Percentiles rank a stretch among this genome's conserved stretches.
phyloP scores from a whole-genome alignment of 2,113 vertebrate genomes.

The Sylvilagus bachmani region DNA sequence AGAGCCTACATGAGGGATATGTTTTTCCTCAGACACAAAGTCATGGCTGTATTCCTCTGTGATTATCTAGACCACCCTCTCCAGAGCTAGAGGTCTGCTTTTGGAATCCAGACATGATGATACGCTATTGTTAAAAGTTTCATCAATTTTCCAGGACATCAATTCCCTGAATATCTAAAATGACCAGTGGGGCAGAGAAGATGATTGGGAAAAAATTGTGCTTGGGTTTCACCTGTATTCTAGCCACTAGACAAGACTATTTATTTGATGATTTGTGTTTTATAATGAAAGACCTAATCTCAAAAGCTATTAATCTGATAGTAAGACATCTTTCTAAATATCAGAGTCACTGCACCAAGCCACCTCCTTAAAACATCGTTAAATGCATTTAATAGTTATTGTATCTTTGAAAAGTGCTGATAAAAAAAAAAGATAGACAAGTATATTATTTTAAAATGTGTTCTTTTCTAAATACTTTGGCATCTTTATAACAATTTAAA shows the following conservation, averaged over 20 bases:
- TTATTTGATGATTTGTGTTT: not conserved
- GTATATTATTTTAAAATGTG: not conserved
- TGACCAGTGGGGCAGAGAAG: not conserved
- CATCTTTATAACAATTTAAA: not conserved
- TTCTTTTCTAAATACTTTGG: constrained; percentile 2
- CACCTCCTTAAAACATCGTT: not conserved
- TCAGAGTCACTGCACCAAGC: not conserved
- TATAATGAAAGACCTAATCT: not conserved
- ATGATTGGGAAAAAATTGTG: not conserved
- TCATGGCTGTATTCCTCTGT: not conserved
- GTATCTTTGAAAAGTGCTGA: not conserved
- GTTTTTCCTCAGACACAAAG: not conserved
- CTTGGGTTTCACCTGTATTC: not conserved
- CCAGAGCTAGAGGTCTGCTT: not conserved
- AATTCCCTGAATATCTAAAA: not conserved
- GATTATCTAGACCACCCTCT: not conserved
- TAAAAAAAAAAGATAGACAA: constrained; percentile 14
- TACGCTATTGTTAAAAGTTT: not conserved
- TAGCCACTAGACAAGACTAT: not conserved
- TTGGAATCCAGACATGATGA: not conserved
- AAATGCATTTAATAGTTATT: constrained; percentile 6
- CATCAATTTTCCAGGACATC: not conserved
- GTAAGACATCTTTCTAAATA: not conserved
- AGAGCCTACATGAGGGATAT: not conserved
- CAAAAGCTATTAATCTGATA: not conserved